Evolutionary conservation across 2,888 invertebrate species (phyloP).

Genomic region (Gymnosoma rotundatum): DNA sequence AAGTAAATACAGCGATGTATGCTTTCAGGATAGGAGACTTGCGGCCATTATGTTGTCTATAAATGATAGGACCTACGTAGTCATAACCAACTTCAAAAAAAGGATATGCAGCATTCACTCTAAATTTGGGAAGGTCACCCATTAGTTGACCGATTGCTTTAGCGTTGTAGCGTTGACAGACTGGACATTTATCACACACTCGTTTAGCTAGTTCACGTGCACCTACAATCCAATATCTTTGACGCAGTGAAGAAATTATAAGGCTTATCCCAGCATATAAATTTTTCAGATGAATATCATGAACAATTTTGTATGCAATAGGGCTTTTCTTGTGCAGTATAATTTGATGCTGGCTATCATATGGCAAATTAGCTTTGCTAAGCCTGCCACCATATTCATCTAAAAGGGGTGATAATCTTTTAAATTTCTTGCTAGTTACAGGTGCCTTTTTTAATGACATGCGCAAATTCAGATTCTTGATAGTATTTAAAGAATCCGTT

Average conservation of each 20-base stretch:
- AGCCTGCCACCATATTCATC: constrained; percentile 27
- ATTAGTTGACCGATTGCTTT: constrained; percentile 22
- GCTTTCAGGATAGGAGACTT: constrained; percentile 28
- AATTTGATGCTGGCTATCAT: constrained; percentile 49
- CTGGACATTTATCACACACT: constrained; percentile 1
- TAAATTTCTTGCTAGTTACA: constrained; percentile 23
- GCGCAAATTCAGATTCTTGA: constrained; percentile 18
- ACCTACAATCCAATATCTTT: constrained; percentile 11
- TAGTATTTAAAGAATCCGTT: constrained; percentile 14
- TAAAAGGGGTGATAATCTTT: background rate
- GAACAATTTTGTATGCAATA: constrained; percentile 26
- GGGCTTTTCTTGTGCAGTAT: constrained; percentile 30
- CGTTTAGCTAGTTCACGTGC: constrained; percentile 19
- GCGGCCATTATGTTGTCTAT: constrained; percentile 28
- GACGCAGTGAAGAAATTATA: constrained; percentile 12
- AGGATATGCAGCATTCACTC: constrained; percentile 26
- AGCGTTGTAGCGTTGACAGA: constrained; percentile 30
- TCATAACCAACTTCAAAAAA: constrained; percentile 48
- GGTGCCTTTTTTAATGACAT: constrained; percentile 5
- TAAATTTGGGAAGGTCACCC: constrained; percentile 34
- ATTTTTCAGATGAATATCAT: constrained; percentile 16
- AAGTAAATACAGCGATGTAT: constrained; percentile 65
- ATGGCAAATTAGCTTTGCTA: constrained; percentile 20
- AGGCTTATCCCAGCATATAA: constrained; percentile 16
- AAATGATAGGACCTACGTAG: constrained; percentile 33